Conservation (phyloP, 2,113 vertebrate species). For the Procavia capensis region DNA sequence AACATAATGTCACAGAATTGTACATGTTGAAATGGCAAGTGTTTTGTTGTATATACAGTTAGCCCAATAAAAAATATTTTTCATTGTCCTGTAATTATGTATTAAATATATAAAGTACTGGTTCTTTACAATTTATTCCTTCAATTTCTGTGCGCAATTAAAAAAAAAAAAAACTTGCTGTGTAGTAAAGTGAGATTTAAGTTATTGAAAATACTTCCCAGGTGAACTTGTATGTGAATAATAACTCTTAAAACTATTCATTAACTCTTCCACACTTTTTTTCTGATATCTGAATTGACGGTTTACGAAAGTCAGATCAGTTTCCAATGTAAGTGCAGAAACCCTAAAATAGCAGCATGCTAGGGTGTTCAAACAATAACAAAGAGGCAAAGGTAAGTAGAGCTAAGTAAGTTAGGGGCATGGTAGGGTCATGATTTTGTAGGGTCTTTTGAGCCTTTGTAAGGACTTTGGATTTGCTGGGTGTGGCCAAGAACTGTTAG, state of each 20-base stretch:
- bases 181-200: neutral
- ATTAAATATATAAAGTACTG: neutral
- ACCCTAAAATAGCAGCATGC: neutral
- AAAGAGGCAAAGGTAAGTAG: neutral
- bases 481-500: neutral
- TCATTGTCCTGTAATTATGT: too few relatives aligned
- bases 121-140: neutral
- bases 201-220: neutral
- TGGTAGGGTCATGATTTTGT: too few relatives aligned
- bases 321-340: neutral
- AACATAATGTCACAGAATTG: neutral
- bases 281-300: neutral
- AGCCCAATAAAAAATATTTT: too few relatives aligned
- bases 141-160: too few relatives aligned
- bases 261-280: neutral
- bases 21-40: neutral
- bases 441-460: too few relatives aligned
- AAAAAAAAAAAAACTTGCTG: neutral
- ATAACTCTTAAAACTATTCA: constrained; percentile 8
- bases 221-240: neutral
- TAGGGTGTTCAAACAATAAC: neutral
- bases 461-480: neutral
- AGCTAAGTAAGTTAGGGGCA: neutral
- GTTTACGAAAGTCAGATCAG: neutral
- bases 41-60: too few relatives aligned